phyloP scores from a whole-genome alignment of 1,140 invertebrate species.

The Cydia strobilella region DNA sequence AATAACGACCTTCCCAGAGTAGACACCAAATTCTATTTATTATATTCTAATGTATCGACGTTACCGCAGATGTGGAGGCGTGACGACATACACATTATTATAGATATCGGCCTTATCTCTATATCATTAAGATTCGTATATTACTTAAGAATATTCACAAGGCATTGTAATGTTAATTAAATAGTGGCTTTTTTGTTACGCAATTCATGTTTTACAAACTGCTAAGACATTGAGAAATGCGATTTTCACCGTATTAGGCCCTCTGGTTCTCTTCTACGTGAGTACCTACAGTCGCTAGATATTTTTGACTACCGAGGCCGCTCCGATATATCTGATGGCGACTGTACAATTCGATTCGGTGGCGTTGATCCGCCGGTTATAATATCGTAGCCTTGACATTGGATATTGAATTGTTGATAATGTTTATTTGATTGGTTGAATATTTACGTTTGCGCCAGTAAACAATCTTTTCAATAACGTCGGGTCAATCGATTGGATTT shows the following conservation, averaged over 20 bases:
- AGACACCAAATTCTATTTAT: conserved; percentile 9
- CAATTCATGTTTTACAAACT: background rate
- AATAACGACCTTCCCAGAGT: background rate
- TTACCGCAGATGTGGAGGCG: conserved; percentile 6
- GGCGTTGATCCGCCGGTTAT: background rate
- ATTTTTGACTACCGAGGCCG: too few relatives aligned
- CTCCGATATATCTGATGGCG: too few relatives aligned
- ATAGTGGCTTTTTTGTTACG: conserved; percentile 8
- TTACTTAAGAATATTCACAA: background rate
- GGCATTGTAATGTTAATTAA: background rate
- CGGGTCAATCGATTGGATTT: background rate
- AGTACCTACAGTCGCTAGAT: too few relatives aligned
- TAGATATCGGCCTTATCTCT: background rate
- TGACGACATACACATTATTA: background rate
- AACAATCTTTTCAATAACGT: background rate
- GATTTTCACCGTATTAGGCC: too few relatives aligned
- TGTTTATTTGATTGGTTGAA: conserved; percentile 9
- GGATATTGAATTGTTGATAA: background rate
- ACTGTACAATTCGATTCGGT: too few relatives aligned
- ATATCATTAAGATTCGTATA: background rate
- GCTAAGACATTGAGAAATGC: too few relatives aligned
- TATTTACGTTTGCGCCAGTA: conserved; percentile 1
- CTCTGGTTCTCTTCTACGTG: too few relatives aligned
- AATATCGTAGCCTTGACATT: conserved; percentile 1
- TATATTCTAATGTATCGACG: conserved; percentile 7